Conservation (phyloP, 1,140 invertebrate genomes). For the Drosophila dunni region DNA sequence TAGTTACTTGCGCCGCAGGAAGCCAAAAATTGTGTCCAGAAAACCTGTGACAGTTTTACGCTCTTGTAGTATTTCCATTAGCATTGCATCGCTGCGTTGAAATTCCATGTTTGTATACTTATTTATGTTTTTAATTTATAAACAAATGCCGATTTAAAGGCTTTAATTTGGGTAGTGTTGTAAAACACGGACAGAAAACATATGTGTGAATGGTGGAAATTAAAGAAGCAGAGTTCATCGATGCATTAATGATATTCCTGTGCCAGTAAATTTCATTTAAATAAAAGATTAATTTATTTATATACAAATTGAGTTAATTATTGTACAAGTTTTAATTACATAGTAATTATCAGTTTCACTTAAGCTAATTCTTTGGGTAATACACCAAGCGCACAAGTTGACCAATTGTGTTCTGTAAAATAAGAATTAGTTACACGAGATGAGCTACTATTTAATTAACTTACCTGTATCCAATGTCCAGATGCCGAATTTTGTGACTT, state of each 20-base stretch:
- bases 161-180: constrained; percentile 15
- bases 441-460: not conserved
- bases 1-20: constrained; percentile 87
- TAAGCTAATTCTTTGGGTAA: constrained; percentile 48
- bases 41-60: constrained; percentile 88
- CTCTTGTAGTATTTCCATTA: constrained; percentile 80
- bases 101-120: constrained; percentile 48
- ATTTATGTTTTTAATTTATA: not conserved
- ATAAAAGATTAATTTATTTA: not conserved
- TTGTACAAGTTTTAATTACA: not conserved
- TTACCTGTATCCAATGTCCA: constrained; percentile 57
- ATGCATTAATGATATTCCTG: too few species aligned
- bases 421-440: not conserved
- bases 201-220: constrained; percentile 1
- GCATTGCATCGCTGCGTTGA: constrained; percentile 69
- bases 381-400: constrained; percentile 68
- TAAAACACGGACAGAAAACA: not conserved
- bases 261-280: not conserved
- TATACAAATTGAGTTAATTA: not conserved
- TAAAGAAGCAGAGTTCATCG: constrained; percentile 4
- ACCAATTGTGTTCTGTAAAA: constrained; percentile 59
- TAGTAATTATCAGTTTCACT: not conserved
- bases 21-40: constrained; percentile 89
- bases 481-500: constrained; percentile 33
- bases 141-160: not conserved